Conservation (phyloP, 2,888 invertebrate genomes). For the Teleiodes luculella region DNA sequence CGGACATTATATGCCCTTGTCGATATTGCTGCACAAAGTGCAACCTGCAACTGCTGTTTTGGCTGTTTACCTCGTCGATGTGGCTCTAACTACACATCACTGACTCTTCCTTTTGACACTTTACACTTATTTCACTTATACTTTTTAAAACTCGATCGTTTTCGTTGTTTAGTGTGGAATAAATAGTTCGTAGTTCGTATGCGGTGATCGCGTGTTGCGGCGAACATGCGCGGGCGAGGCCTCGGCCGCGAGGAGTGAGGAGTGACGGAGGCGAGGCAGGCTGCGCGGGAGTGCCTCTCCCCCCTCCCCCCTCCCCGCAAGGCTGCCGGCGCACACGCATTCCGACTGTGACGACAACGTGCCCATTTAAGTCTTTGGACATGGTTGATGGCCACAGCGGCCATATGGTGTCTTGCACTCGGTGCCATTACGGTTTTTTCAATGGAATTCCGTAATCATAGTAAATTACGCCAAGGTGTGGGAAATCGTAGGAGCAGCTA, state of each 20-base stretch:
- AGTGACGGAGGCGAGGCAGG: constrained; percentile 51
- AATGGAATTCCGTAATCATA: constrained; percentile 57
- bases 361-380: constrained; percentile 77
- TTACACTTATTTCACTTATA: constrained; percentile 39
- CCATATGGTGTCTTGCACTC: constrained; percentile 70
- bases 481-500: constrained; percentile 33
- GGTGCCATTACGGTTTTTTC: constrained; percentile 54
- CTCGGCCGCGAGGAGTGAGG: constrained; percentile 47
- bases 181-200: constrained; percentile 31
- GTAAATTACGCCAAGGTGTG: constrained; percentile 51
- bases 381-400: constrained; percentile 67
- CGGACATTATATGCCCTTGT: constrained; percentile 54
- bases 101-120: constrained; percentile 46
- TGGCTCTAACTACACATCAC: constrained; percentile 49
- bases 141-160: constrained; percentile 33
- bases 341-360: constrained; percentile 73
- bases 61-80: constrained; percentile 49
- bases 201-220: constrained; percentile 43
- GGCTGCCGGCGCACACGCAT: constrained; percentile 60
- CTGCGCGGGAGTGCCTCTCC: constrained; percentile 38
- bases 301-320: constrained; percentile 40
- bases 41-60: constrained; percentile 25
- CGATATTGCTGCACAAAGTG: constrained; percentile 33
- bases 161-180: constrained; percentile 33
- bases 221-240: constrained; percentile 48